Evolutionary conservation across 2,797 vertebrate species (phyloP).

Genomic region (Gallinago nigripennis): DNA sequence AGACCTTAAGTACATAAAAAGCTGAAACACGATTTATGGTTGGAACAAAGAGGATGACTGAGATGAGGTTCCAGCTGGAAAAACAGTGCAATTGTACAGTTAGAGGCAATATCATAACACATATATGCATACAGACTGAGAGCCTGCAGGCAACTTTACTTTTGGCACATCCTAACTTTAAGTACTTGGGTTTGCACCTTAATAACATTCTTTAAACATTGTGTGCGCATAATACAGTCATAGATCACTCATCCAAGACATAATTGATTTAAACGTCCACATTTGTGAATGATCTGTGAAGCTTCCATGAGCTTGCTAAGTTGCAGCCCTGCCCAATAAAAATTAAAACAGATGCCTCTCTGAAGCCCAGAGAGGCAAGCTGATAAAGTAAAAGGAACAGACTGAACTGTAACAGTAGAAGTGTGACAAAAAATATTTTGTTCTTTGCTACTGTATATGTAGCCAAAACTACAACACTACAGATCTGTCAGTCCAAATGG

Average conservation of each 20-base stretch:
- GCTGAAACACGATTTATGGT: not conserved
- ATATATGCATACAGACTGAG: not conserved
- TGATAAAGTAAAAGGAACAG: slow-evolving; percentile 53
- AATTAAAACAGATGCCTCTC: slow-evolving; percentile 53
- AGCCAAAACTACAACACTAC: slow-evolving; percentile 68
- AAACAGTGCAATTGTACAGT: not conserved
- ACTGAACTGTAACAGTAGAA: slow-evolving; percentile 56
- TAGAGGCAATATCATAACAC: not conserved
- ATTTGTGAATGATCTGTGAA: slow-evolving; percentile 46
- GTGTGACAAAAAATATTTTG: slow-evolving; percentile 66
- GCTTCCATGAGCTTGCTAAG: not conserved
- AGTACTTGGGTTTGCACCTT: slow-evolving; percentile 29
- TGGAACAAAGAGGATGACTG: not conserved
- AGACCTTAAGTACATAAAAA: not conserved
- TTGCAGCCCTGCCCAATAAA: slow-evolving; percentile 15
- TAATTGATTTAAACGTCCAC: slow-evolving; percentile 41
- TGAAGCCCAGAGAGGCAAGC: slow-evolving; percentile 14
- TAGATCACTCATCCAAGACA: slow-evolving; percentile 30
- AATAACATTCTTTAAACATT: slow-evolving; percentile 10
- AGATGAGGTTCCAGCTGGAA: slow-evolving; percentile 21
- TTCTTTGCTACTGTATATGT: slow-evolving; percentile 43
- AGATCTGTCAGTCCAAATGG: slow-evolving; percentile 46
- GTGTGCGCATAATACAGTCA: not conserved
- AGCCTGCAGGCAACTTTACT: slow-evolving; percentile 26
- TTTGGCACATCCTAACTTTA: slow-evolving; percentile 37